These are phyloP conservation scores for Microctenopoma steveboyesi DNA, from an alignment of 2,797 vertebrate genomes.

Conservation along the genomic window DNA sequence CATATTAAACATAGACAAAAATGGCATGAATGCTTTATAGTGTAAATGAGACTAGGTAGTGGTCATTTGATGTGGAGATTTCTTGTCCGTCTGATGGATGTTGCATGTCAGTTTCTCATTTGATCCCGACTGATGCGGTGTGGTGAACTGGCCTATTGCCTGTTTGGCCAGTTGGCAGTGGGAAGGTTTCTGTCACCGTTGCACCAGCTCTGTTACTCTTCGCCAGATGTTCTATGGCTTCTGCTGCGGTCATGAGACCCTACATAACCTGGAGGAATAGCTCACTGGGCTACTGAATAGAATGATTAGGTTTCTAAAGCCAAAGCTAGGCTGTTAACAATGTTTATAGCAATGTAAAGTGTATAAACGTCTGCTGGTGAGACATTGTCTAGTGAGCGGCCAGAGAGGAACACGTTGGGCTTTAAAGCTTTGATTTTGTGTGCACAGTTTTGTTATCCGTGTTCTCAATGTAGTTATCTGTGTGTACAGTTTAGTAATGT, in stretches of 20 bases:
- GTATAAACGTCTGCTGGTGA: too few relatives aligned
- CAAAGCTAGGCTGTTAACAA: too few relatives aligned
- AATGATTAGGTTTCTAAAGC: neutral
- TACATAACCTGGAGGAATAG: neutral
- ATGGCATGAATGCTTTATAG: conserved; percentile 51
- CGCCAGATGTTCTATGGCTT: conserved; percentile 59
- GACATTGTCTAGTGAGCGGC: too few relatives aligned
- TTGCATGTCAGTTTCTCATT: conserved; percentile 49
- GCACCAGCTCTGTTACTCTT: conserved; percentile 36
- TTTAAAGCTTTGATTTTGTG: too few relatives aligned
- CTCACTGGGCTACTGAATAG: conserved; percentile 6
- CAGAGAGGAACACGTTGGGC: too few relatives aligned
- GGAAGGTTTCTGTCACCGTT: conserved; percentile 44
- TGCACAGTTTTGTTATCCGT: too few relatives aligned
- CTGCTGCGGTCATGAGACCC: conserved; percentile 18
- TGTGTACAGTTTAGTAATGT: too few relatives aligned
- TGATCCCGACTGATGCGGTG: conserved; percentile 26
- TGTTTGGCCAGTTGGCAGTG: conserved; percentile 60
- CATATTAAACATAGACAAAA: conserved; percentile 16
- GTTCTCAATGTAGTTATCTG: too few relatives aligned
- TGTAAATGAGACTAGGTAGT: conserved; percentile 52
- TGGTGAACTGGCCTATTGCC: conserved; percentile 47
- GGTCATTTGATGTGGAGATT: conserved; percentile 72
- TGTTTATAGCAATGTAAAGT: too few relatives aligned
- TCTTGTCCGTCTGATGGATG: conserved; percentile 61